Conservation (phyloP, 2,888 invertebrate species). For the Tipula confusa region DNA sequence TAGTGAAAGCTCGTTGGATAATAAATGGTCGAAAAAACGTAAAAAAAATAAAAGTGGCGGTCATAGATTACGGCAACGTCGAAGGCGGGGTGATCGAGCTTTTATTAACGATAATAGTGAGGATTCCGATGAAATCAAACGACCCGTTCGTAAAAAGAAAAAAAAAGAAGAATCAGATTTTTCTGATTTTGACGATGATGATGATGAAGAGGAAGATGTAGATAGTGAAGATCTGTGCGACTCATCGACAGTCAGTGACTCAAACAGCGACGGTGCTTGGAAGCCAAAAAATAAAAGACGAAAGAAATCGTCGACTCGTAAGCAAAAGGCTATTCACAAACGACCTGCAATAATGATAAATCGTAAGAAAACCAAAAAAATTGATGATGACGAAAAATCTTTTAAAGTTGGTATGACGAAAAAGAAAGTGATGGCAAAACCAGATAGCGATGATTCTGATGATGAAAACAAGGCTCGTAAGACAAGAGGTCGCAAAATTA, state of each 20-base stretch:
- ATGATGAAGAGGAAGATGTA: constrained; percentile 46
- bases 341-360: not conserved
- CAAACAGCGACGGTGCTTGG: constrained; percentile 48
- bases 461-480: constrained; percentile 34
- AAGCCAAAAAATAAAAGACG: constrained; percentile 47
- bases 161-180: constrained; percentile 52
- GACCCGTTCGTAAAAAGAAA: constrained; percentile 54
- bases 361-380: constrained; percentile 42
- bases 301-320: constrained; percentile 29
- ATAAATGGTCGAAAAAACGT: constrained; percentile 43
- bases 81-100: constrained; percentile 43
- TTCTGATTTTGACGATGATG: constrained; percentile 58
- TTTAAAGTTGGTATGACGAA: constrained; percentile 53
- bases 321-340: not conserved
- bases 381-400: constrained; percentile 46
- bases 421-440: constrained; percentile 70
- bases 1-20: constrained; percentile 52
- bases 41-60: constrained; percentile 51
- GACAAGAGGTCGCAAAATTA: constrained; percentile 47
- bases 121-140: constrained; percentile 46
- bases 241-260: constrained; percentile 48
- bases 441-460: constrained; percentile 58
- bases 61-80: constrained; percentile 49
- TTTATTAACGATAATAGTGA: constrained; percentile 56
- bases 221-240: constrained; percentile 50